phyloP scores from a whole-genome alignment of 2,888 invertebrate genomes.

The Cylloceria caligata region DNA sequence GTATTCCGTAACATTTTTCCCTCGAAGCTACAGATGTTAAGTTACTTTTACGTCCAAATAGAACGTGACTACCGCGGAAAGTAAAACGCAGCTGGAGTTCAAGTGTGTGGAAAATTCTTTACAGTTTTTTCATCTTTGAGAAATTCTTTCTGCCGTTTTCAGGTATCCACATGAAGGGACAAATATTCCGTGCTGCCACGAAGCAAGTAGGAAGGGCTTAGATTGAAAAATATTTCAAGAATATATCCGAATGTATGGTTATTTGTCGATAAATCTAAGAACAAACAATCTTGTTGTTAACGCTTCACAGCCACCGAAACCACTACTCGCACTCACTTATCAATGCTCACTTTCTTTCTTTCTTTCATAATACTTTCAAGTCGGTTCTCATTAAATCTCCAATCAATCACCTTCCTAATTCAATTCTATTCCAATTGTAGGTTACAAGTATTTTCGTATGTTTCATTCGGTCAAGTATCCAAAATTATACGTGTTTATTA shows the following conservation, averaged over 20 bases:
- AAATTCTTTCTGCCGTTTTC: neutral
- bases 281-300: too few species aligned
- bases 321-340: too few species aligned
- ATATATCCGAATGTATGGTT: neutral
- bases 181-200: neutral
- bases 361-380: too few species aligned
- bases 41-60: neutral
- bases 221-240: neutral
- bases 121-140: slow-evolving; percentile 6
- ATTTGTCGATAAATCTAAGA: neutral
- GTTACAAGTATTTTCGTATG: too few species aligned
- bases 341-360: too few species aligned
- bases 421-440: too few species aligned
- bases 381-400: too few species aligned
- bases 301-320: too few species aligned
- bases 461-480: too few species aligned
- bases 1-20: neutral
- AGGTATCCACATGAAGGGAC: neutral
- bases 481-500: too few species aligned
- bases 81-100: neutral
- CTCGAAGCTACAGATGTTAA: neutral
- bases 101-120: neutral
- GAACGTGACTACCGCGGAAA: neutral
- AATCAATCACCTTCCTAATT: too few species aligned
- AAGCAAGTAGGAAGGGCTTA: neutral